Evolutionary conservation across 2,888 invertebrate species (phyloP), one percentile per base, ranked within the genome.

Genomic region (Suillia variegata): DNA sequence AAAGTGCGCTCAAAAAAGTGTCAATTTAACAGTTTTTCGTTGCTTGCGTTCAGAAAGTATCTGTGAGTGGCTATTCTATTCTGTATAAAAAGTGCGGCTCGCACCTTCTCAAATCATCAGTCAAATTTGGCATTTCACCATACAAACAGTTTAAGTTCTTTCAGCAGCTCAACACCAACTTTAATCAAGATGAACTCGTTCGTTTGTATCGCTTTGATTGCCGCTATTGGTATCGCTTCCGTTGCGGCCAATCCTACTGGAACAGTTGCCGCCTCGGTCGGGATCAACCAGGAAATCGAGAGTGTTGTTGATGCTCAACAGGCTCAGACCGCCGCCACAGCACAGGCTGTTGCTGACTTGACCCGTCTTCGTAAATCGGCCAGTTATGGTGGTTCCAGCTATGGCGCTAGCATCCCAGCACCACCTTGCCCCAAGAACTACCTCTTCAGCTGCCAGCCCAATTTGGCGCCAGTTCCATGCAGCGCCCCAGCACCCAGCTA

Each of bases 381-480:
- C 6, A 33, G 51, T 33, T 31, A 54, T 52, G 54, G 55, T 48
- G 54, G 61, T 33, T 71, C 71, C 5, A 71, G 15, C 12, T 5
- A 12, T 50, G 54, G 38, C 15, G 12, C 71, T 57, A 75, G 69
- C 53, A 60, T 71, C 38, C 67, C 67, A 52, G 63, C 75, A 53
- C 71, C 70, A 15, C 76, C 77, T 5, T 77, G 77, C 67, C 79
- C 79, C 49, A 77, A 71, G 66, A 78, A 74, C 67, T 71, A 75
- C 33, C 60, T 77, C 58, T 70, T 77, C 67, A 74, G 76, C 62
- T 77, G 77, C 60, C 73, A 75, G 63, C 77, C 78, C 55, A 72
- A 67, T 52, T 54, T 79, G 45, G 70, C 73, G 6, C 71, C 76
- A 60, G 76, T 78, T 13, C 73, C 78, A 10, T 77, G 77, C 67